Evolutionary conservation across 2,797 vertebrate species (phyloP), one percentile per base, ranked within the genome.

Genomic region (Lateolabrax maculatus): DNA sequence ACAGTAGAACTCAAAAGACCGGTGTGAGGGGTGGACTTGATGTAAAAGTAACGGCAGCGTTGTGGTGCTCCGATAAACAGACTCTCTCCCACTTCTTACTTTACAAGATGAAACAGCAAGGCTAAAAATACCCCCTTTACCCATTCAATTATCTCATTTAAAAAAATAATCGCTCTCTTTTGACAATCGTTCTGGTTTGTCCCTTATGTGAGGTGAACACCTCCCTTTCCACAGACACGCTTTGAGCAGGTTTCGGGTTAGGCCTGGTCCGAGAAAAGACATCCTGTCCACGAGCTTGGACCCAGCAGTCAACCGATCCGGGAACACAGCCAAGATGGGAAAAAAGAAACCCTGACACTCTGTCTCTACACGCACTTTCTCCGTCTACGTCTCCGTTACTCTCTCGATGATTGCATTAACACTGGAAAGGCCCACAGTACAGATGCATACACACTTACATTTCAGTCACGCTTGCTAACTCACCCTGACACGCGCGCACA

Each of bases 351-450:
- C 85, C 68, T 25, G 78, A 90, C 46, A 65, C 81, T 62, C 79
- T 12, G 27, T 84, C 69, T 44, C 86, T 51, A 62, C 61, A 63
- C 79, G 48, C 60, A 62, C 75, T 34, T 41, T 64, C 71, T 46
- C 69, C 9, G 31, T 76, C 77, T 43, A 36, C 44, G 31, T 27
- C 34, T 92, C 56, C 21, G 84, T 60, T 91, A 88, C 91, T 61
- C 77, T 92, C 18, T 92, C 79, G 91, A 94, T 95, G 97, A 98
- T 98, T 98, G 97, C 97, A 93, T 98, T 97, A 98, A 98, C 97
- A 98, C 97, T 97, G 97, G 96, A 92, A 97, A 97, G 97, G 97
- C 96, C 96, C 94, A 96, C 90, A 86, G 89, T 92, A 94, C 90
- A 93, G 89, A 95, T 67, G 78, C 91, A 87, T 29, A 81, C 88